These are phyloP conservation scores for Pyxicephalus adspersus DNA, from an alignment of 2,113 vertebrate genomes.

Conservation along the genomic window DNA sequence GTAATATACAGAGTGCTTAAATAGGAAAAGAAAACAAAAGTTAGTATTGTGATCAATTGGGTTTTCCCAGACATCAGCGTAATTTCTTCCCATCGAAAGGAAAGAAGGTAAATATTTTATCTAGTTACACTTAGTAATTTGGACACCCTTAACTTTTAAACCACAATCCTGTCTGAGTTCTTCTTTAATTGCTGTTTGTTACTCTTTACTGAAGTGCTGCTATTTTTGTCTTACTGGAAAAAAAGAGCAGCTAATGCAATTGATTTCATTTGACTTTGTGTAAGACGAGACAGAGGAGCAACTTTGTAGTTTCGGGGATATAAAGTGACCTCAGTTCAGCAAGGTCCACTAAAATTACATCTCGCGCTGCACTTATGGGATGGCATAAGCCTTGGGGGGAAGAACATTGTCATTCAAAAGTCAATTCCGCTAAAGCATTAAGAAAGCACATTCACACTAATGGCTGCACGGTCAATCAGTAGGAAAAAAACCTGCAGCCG, in stretches of 20 bases:
- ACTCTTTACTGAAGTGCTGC: neutral
- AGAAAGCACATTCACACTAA: conserved; percentile 62
- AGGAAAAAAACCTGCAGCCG: conserved; percentile 61
- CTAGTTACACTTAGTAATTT: too few species aligned
- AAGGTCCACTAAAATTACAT: conserved; percentile 61
- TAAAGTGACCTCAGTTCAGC: conserved; percentile 56
- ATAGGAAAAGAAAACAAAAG: too few species aligned
- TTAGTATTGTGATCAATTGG: too few species aligned
- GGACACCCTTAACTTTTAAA: too few species aligned
- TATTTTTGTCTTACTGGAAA: neutral
- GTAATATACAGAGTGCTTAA: too few species aligned
- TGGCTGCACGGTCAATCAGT: conserved; percentile 61
- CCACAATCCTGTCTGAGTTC: too few species aligned
- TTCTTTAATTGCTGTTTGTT: neutral
- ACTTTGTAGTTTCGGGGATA: conserved; percentile 47
- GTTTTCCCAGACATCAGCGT: too few species aligned
- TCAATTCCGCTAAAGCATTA: conserved; percentile 66
- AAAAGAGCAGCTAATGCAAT: conserved; percentile 28
- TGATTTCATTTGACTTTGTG: conserved; percentile 55
- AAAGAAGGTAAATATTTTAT: too few species aligned
- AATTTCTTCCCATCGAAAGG: too few species aligned
- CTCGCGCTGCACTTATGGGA: conserved; percentile 57
- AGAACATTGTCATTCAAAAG: conserved; percentile 65
- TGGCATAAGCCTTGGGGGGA: conserved; percentile 55
- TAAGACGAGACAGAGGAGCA: conserved; percentile 40